phyloP scores from a whole-genome alignment of 2,113 vertebrate genomes.

The Mormyrus lacerda region DNA sequence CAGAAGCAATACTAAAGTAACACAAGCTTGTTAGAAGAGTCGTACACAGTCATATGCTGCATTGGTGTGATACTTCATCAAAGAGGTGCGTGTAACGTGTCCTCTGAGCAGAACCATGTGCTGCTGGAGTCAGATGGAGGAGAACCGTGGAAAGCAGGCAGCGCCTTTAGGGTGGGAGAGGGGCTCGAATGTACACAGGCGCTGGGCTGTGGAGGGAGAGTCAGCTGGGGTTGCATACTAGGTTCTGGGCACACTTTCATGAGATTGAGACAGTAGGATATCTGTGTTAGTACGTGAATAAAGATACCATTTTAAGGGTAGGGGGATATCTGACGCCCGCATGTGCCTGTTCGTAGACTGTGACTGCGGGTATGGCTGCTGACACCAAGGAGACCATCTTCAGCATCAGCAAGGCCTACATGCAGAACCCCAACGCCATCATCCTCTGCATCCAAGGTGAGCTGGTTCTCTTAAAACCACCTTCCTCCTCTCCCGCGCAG shows the following conservation, averaged over 20 bases:
- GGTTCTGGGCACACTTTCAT: background rate
- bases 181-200: background rate
- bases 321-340: background rate
- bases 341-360: slow-evolving; percentile 65
- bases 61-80: background rate
- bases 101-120: background rate
- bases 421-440: slow-evolving; percentile 98
- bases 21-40: background rate
- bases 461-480: background rate
- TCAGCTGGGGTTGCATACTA: background rate
- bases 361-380: slow-evolving; percentile 89
- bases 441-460: slow-evolving; percentile 98
- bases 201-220: background rate
- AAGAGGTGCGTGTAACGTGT: background rate
- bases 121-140: background rate
- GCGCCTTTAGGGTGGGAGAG: background rate
- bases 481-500: background rate
- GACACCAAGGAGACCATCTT: slow-evolving; percentile 98
- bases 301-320: background rate
- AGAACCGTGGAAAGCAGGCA: background rate
- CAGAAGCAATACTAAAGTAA: background rate
- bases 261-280: background rate
- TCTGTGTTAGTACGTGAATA: background rate
- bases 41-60: background rate
- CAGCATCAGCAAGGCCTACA: slow-evolving; percentile 96